A percentile compares a stretch with the other conserved stretches of the same genome.
Evolutionary conservation across 2,888 invertebrate genomes (phyloP).

Genomic region (Ochlodes sylvanus): DNA sequence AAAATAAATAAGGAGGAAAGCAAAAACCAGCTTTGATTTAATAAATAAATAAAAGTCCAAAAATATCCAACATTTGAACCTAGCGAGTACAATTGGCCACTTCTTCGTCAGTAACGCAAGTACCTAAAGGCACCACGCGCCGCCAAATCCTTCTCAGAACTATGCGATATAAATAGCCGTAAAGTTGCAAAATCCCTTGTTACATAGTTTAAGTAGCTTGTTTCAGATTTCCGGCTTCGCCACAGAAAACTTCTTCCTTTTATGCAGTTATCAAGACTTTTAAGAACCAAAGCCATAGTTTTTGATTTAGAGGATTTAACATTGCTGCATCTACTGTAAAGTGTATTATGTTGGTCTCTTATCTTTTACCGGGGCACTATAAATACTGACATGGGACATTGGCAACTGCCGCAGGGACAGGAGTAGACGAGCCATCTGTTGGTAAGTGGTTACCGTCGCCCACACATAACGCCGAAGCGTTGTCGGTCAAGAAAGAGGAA

Average conservation of each 20-base stretch:
- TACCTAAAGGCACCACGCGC: conserved; percentile 14
- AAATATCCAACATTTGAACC: background rate
- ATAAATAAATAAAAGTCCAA: too few relatives aligned
- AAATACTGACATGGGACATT: too few relatives aligned
- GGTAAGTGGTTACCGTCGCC: too few relatives aligned
- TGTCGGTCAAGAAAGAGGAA: too few relatives aligned
- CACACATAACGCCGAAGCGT: too few relatives aligned
- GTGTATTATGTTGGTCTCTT: too few relatives aligned
- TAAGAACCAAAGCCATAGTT: background rate
- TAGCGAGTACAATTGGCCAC: background rate
- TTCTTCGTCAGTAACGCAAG: background rate
- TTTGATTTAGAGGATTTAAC: background rate
- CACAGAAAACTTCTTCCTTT: conserved; percentile 14
- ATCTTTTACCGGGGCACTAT: too few relatives aligned
- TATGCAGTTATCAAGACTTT: background rate
- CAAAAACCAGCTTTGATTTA: too few relatives aligned
- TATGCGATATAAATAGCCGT: conserved; percentile 35
- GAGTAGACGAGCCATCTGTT: too few relatives aligned
- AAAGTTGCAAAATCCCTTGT: conserved; percentile 35
- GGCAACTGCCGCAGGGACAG: too few relatives aligned
- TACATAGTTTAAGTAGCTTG: conserved; percentile 33
- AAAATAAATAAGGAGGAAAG: too few relatives aligned
- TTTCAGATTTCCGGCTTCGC: conserved; percentile 25
- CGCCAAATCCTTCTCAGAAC: conserved; percentile 33
- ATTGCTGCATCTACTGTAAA: too few relatives aligned